Evolutionary conservation across 2,888 invertebrate species (phyloP), one percentile per base, ranked within the genome.

Genomic region (Chamaedrilus cognettii): DNA sequence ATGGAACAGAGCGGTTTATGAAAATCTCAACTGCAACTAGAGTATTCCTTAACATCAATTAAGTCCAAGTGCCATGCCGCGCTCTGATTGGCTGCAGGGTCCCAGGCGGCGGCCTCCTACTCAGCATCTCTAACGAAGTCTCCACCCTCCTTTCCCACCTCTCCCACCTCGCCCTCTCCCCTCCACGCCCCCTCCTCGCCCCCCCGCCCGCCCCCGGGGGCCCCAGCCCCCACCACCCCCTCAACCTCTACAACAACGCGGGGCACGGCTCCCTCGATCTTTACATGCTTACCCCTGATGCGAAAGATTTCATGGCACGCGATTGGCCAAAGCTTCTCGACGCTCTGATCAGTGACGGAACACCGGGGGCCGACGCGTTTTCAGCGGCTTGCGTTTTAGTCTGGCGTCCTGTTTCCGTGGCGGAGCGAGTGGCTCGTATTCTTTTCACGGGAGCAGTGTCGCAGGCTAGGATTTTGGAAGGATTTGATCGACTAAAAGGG

Each of bases 241-340:
- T 97, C 65, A 97, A 96, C 82, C 87, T 97, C 0, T 97, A 96
- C 84, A 96, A 96, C 83, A 97, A 97, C 88, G 95, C 96, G 76
- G 88, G 88, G 1, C 87, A 87, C 76, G 90, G 91, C 66, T 94
- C 94, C 66, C 86, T 97, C 75, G 96, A 97, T 82, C 94, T 97
- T 95, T 97, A 95, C 85, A 92, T 96, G 74, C 88, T 97, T 71
- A 96, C 94, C 87, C 97, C 97, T 82, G 95, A 96, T 85, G 91
- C 96, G 68, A 91, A 92, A 77, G 95, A 96, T 75, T 96, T 96
- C 83, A 86, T 96, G 63, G 11, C 42, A 42, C 42, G 7, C 7
- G 55, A 52, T 26, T 52, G 55, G 55, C 7, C 55, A 19, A 7
- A 23, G 15, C 28, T 26, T 5, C 26, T 52, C 7, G 55, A 52